Evolutionary conservation across 2,797 vertebrate genomes (phyloP).

Genomic region (Arvicola amphibius): DNA sequence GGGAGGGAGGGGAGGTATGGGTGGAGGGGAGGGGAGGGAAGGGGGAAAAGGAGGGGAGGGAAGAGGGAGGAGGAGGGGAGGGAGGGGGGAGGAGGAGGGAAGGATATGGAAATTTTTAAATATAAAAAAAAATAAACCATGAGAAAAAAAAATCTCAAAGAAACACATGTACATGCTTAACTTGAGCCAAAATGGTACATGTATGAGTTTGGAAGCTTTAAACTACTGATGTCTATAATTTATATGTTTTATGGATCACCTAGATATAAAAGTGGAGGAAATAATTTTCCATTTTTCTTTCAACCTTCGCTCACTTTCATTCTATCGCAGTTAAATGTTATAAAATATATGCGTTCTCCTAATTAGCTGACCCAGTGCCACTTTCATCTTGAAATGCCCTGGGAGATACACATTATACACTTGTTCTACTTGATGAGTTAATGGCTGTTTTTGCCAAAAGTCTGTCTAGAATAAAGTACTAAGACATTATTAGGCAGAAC

Average conservation of each 20-base stretch:
- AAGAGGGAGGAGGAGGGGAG: too few species aligned
- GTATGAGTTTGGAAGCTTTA: neutral
- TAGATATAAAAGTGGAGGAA: neutral
- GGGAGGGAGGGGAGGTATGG: too few species aligned
- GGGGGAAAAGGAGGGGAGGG: too few species aligned
- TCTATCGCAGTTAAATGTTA: neutral
- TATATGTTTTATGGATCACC: neutral
- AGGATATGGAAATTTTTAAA: too few species aligned
- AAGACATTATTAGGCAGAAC: too few species aligned
- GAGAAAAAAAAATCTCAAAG: neutral
- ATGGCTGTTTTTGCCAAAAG: neutral
- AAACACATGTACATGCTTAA: neutral
- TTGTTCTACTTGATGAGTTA: neutral
- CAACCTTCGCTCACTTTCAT: neutral
- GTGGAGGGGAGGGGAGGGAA: too few species aligned
- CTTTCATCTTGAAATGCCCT: too few species aligned
- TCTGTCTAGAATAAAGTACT: too few species aligned
- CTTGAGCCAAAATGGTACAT: neutral
- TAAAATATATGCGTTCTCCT: neutral
- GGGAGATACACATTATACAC: neutral
- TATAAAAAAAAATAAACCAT: too few species aligned
- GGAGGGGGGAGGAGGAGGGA: too few species aligned
- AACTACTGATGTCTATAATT: neutral
- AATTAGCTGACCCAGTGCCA: neutral
- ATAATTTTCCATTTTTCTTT: neutral